Conservation (phyloP, 2,888 invertebrate species). For the Anorthoa munda region DNA sequence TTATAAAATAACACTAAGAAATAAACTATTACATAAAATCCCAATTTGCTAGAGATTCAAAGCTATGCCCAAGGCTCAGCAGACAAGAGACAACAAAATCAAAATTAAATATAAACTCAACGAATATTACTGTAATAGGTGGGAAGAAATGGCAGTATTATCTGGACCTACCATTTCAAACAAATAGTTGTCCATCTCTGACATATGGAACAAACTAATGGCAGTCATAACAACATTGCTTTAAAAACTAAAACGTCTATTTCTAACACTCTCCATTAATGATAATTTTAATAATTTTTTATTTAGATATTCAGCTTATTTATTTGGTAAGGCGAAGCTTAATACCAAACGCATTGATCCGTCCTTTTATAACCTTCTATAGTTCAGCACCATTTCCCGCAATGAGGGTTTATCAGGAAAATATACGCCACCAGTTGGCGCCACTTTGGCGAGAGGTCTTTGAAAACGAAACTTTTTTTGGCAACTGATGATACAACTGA, state of each 20-base stretch:
- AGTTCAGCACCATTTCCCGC: slow-evolving; percentile 69
- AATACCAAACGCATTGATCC: slow-evolving; percentile 45
- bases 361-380: slow-evolving; percentile 45
- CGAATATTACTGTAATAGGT: neutral
- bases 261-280: slow-evolving; percentile 17
- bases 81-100: neutral
- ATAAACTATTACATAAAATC: slow-evolving; percentile 1
- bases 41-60: slow-evolving; percentile 27
- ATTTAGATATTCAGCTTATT: slow-evolving; percentile 33
- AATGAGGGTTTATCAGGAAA: slow-evolving; percentile 6
- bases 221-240: slow-evolving; percentile 10
- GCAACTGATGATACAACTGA: too few species aligned
- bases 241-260: slow-evolving; percentile 27
- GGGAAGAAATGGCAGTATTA: neutral
- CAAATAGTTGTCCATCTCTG: slow-evolving; percentile 33
- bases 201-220: slow-evolving; percentile 19
- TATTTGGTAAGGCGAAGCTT: slow-evolving; percentile 62
- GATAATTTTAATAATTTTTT: slow-evolving; percentile 15
- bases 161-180: neutral
- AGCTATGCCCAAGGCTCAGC: neutral
- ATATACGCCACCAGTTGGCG: too few species aligned
- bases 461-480: too few species aligned
- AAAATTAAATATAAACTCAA: neutral
- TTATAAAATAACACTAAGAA: neutral
- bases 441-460: too few species aligned